Base-by-base conservation (phyloP, 2,797 vertebrate genomes). In the Kryptolebias ocellatus region DNA sequence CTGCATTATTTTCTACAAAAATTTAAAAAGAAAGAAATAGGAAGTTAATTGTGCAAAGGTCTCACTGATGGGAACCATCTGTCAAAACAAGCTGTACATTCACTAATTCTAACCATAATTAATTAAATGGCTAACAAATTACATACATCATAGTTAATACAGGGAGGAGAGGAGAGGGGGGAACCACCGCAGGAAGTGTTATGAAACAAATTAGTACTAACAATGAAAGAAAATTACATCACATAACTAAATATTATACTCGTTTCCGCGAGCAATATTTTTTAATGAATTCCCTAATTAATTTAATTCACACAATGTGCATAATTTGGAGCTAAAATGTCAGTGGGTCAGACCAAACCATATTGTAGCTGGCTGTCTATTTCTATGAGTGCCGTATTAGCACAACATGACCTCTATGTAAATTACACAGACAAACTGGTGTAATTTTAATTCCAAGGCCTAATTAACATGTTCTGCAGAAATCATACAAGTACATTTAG, bases 51-150 rank as follows among this genome's bases (percentile, higher is more conserved):
- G 93, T 90, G 88, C 89, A 94, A 94, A 94, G 91, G 95, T 95
- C 93, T 93, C 92, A 83, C 87, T 96, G 94, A 96, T 95, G 95
- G 93, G 94, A 93, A 84, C 94, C 96, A 96, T 97, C 96, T 99
- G 96, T 95, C 95, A 93, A 94, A 93, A 93, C 86, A 93, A 90
- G 89, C 92, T 89, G 90, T 90, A 95, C 93, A 94, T 94, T 94
- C 93, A 84, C 88, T 89, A 90, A 93, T 86, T 94, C 92, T 95
- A 96, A 96, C 95, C 95, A 93, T 94, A 96, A 96, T 96, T 96
- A 97, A 97, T 98, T 95, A 95, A 96, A 95, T 90, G 92, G 92
- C 94, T 95, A 97, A 97, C 96, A 97, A 96, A 95, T 94, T 94
- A 91, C 92, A 96, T 96, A 94, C 92, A 96, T 96, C 94, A 96